Base-by-base conservation (phyloP, 2,113 vertebrate genomes). In the Trichomycterus rosablanca region DNA sequence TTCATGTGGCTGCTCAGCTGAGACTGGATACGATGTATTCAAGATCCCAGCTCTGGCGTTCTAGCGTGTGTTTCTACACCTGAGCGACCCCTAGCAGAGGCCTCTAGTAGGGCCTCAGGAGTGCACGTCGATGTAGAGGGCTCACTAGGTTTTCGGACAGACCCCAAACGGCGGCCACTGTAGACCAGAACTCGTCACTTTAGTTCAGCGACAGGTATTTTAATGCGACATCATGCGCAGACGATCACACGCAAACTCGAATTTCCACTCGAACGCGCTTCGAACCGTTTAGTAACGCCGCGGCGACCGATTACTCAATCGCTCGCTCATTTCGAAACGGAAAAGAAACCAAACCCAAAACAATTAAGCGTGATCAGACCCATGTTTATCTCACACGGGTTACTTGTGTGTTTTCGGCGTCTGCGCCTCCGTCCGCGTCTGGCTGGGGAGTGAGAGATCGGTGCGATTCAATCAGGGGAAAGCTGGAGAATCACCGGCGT, bases 401-500 rank as follows among this genome's bases (percentile, higher is more conserved):
- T 48, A 54, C 58, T 53, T 64, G 26, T 37, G 35, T 42, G 16
- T 45, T 50, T 68, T 59, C n/a, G n/a, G n/a, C n/a, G n/a, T n/a
- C n/a, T n/a, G n/a, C n/a, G n/a, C n/a, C n/a, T 5, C 14, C 45
- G 1, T 26, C 24, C 23, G 22, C 39, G 58, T 62, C 58, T 46
- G 67, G 52, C 59, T 67, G 67, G 68, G 67, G 59, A 63, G 50
- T 74, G 70, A 70, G 63, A 67, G 72, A 70, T 74, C 67, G 67
- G 55, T 52, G 59, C 54, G 46, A 40, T 61, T 67, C 72, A 74
- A 74, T 74, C 67, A 70, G 54, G 11, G n/a, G 63, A 63, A 67
- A 70, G 58, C 63, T 63, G 63, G 53, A 70, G 67, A 70, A 70
- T 74, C 72, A 74, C 72, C 72, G 70, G 67, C 51, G 54, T 59